Conservation (phyloP, 2,888 invertebrate genomes). For the Onthophagus sagittarius region DNA sequence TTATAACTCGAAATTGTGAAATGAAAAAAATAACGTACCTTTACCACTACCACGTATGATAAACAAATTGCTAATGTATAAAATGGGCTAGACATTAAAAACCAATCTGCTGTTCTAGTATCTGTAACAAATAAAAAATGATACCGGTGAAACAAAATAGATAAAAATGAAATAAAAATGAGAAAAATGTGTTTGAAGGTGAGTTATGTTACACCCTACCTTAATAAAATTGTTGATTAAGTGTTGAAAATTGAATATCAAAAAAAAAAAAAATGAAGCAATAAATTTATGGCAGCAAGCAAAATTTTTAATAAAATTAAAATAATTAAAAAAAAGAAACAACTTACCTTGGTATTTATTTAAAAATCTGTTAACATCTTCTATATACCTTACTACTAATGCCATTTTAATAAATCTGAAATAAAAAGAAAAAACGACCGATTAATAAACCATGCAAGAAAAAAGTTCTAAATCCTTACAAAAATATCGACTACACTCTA, state of each 20-base stretch:
- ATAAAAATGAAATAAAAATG: conserved; percentile 6
- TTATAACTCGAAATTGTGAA: neutral
- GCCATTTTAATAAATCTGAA: conserved; percentile 66
- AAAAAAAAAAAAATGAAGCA: neutral
- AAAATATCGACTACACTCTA: neutral
- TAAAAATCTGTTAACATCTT: conserved; percentile 74
- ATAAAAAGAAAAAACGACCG: conserved; percentile 38
- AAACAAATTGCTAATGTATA: conserved; percentile 89
- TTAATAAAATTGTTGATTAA: neutral
- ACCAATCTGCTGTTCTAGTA: conserved; percentile 85
- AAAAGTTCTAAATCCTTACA: neutral
- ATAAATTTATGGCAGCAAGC: neutral
- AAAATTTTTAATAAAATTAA: neutral
- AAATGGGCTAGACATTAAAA: conserved; percentile 90
- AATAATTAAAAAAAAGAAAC: neutral
- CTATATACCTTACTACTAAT: conserved; percentile 75
- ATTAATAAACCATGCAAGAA: conserved; percentile 4
- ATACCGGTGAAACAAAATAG: conserved; percentile 5
- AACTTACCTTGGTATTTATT: conserved; percentile 82
- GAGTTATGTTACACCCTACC: neutral
- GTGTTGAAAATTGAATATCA: neutral
- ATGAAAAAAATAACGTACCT: conserved; percentile 51
- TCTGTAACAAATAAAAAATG: conserved; percentile 57
- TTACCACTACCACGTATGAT: conserved; percentile 85
- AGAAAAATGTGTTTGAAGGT: neutral